Conservation (phyloP, 2,888 invertebrate genomes). For the Amphipyra berbera region DNA sequence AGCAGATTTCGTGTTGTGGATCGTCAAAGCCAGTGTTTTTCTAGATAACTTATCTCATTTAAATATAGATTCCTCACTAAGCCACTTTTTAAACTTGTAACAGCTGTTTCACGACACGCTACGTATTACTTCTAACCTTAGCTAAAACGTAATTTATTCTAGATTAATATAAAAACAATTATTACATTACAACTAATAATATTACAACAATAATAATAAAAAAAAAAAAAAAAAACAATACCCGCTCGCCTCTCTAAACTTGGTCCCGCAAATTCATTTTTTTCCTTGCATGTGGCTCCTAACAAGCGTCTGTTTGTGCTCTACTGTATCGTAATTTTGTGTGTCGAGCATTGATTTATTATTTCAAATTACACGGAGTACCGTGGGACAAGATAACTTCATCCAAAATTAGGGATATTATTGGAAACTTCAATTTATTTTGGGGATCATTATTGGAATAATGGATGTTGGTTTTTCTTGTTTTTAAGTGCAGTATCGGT, state of each 20-base stretch:
- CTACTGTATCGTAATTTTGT: conserved; percentile 66
- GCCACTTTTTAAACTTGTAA: no score
- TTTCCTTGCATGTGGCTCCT: conserved; percentile 48
- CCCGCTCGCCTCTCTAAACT: conserved; percentile 20
- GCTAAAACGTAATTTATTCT: no score
- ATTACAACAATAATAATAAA: no score
- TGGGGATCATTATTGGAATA: conserved; percentile 38
- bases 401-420: conserved; percentile 57
- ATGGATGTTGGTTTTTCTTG: conserved; percentile 38
- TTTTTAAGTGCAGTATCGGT: conserved; percentile 29
- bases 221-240: no score
- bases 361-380: conserved; percentile 65
- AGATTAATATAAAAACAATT: no score
- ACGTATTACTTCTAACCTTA: no score
- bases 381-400: conserved; percentile 55
- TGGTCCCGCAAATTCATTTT: conserved; percentile 37
- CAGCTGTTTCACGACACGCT: no score
- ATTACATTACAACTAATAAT: no score
- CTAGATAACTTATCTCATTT: no score
- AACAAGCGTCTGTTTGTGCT: conserved; percentile 67
- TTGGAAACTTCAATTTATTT: conserved; percentile 52
- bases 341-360: conserved; percentile 68
- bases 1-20: no score
- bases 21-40: no score
- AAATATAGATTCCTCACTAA: no score